Percentiles rank a stretch among this genome's conserved stretches.
These are phyloP conservation scores for Lissonota sp. DNA, from an alignment of 2,888 invertebrate species.

Conservation along the genomic window DNA sequence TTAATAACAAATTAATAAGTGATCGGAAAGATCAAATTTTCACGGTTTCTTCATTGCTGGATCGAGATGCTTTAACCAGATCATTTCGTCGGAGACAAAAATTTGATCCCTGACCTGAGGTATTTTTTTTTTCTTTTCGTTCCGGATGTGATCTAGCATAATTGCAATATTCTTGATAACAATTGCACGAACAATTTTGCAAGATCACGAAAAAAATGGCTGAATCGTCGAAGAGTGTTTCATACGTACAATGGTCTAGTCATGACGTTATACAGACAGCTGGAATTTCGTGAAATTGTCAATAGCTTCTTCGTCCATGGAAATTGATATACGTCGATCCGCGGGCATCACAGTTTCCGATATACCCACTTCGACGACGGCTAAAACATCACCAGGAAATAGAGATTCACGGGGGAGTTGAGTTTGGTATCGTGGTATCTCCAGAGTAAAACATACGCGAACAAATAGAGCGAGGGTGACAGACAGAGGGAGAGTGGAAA, in stretches of 20 bases:
- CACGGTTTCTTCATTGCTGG: too few relatives aligned
- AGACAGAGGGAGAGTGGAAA: constrained; percentile 40
- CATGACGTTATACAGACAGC: background rate
- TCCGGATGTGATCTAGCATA: too few relatives aligned
- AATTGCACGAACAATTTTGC: too few relatives aligned
- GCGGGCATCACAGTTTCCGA: constrained; percentile 34
- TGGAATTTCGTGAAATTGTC: constrained; percentile 4
- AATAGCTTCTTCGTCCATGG: background rate
- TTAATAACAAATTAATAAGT: too few relatives aligned
- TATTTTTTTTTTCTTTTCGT: too few relatives aligned
- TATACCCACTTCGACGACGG: constrained; percentile 23
- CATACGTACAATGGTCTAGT: background rate
- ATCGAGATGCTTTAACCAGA: too few relatives aligned
- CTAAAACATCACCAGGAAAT: constrained; percentile 45
- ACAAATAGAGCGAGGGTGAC: constrained; percentile 15
- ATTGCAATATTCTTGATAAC: too few relatives aligned
- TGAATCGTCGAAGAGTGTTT: too few relatives aligned
- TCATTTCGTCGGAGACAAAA: too few relatives aligned
- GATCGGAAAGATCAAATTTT: too few relatives aligned
- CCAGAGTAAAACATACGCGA: constrained; percentile 8
- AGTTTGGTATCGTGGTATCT: background rate
- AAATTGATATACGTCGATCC: constrained; percentile 35
- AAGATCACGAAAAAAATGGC: too few relatives aligned
- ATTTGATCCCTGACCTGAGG: too few relatives aligned
- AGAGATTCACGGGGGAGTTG: constrained; percentile 49